A percentile compares a stretch with the other conserved stretches of the same genome.
Conservation (phyloP, 2,113 vertebrate species). For the Acanthochromis polyacanthus region DNA sequence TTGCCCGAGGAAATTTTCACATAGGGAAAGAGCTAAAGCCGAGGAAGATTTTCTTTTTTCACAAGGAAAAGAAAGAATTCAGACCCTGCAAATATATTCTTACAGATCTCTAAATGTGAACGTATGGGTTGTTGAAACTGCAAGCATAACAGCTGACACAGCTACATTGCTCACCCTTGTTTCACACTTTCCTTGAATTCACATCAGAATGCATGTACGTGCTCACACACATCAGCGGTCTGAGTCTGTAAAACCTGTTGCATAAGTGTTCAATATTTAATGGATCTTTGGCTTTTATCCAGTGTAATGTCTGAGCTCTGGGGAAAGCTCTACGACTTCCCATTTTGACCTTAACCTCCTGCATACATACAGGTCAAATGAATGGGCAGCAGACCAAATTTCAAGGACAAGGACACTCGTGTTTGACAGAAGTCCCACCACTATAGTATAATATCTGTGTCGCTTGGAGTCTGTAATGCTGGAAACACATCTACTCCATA, state of each 20-base stretch:
- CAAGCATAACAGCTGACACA: neutral
- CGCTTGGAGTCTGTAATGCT: neutral
- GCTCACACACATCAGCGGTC: neutral
- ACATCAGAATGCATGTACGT: neutral
- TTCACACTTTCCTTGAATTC: neutral
- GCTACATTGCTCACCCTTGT: neutral
- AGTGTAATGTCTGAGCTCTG: conserved; percentile 58
- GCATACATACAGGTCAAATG: conserved; percentile 23
- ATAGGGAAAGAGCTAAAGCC: too few relatives aligned
- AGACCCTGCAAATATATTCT: too few relatives aligned
- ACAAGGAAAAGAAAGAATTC: too few relatives aligned
- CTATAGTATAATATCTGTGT: neutral
- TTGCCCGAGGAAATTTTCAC: too few relatives aligned
- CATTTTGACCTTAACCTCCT: conserved; percentile 5
- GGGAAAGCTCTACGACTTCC: conserved; percentile 23
- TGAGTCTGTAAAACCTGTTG: conserved; percentile 33
- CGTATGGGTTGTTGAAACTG: neutral
- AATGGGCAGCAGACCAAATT: conserved; percentile 48
- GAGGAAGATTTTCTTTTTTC: too few relatives aligned
- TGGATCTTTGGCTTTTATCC: conserved; percentile 62
- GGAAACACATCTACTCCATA: neutral
- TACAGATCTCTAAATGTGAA: too few relatives aligned
- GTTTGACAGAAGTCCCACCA: neutral
- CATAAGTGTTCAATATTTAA: conserved; percentile 53
- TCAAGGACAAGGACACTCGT: conserved; percentile 42